These are phyloP conservation scores for Cryptoblepharus egeriae DNA, from an alignment of 2,797 vertebrate genomes.

Conservation along the genomic window DNA sequence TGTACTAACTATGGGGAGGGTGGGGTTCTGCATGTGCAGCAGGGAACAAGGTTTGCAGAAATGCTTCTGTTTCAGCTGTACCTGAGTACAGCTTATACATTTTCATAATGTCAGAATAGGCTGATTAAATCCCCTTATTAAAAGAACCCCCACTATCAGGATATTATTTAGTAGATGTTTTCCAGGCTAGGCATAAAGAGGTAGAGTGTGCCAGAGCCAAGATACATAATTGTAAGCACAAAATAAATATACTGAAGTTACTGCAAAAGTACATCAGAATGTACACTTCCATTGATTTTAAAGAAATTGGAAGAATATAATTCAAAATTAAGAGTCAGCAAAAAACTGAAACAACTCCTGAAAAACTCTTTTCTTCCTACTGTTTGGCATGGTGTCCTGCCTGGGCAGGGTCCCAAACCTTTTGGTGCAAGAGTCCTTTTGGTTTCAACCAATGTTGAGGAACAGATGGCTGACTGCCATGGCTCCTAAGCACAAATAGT, in stretches of 20 bases:
- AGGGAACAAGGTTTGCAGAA: background rate
- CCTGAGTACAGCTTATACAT: too few relatives aligned
- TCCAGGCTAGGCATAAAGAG: background rate
- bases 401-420: background rate
- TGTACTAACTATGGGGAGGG: too few relatives aligned
- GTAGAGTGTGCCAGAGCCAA: background rate
- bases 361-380: background rate
- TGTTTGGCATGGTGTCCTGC: background rate
- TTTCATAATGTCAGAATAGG: too few relatives aligned
- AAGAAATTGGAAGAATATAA: background rate
- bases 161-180: background rate
- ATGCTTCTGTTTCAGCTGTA: background rate
- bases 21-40: background rate
- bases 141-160: background rate
- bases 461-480: background rate
- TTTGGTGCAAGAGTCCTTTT: background rate
- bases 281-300: background rate
- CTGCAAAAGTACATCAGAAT: background rate
- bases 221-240: background rate
- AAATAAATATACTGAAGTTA: constrained; percentile 5
- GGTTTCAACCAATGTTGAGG: background rate
- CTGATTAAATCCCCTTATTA: background rate
- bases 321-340: background rate
- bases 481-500: background rate
- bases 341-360: background rate